Evolutionary conservation across 2,113 vertebrate species (phyloP).

Genomic region (Carettochelys insculpta): DNA sequence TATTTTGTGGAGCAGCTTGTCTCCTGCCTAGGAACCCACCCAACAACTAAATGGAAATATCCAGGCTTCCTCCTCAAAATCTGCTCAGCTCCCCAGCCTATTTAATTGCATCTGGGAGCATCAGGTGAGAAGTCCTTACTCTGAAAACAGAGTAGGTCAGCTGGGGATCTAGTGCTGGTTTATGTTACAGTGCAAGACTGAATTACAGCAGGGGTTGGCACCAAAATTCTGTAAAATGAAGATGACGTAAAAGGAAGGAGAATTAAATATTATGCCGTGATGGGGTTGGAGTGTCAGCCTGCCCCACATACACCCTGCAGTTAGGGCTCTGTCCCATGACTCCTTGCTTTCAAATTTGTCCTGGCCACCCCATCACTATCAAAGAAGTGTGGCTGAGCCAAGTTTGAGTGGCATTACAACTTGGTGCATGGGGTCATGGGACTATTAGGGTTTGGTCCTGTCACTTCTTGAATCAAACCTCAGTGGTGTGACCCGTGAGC

Average conservation of each 20-base stretch:
- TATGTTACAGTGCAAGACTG: background rate
- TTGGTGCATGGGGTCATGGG: background rate
- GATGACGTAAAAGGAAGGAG: too few relatives aligned
- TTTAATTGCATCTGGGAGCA: background rate
- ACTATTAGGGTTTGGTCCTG: background rate
- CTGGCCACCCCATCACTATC: background rate
- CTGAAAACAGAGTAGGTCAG: background rate
- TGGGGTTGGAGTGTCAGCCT: too few relatives aligned
- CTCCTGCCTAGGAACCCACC: background rate
- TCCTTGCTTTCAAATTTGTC: too few relatives aligned
- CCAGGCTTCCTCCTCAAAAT: background rate
- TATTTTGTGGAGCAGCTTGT: background rate
- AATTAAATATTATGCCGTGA: too few relatives aligned
- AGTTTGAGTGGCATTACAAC: background rate
- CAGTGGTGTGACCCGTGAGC: background rate
- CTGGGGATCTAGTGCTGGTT: background rate
- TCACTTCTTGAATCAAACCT: background rate
- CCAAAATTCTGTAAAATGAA: background rate
- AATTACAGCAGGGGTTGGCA: background rate
- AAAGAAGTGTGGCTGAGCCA: background rate
- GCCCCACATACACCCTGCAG: too few relatives aligned
- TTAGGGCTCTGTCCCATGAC: too few relatives aligned
- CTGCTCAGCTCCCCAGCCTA: background rate
- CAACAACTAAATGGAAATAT: background rate
- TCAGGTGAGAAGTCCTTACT: background rate